Evolutionary conservation across 2,797 vertebrate genomes (phyloP).

Genomic region (Pseudochromis fuscus): DNA sequence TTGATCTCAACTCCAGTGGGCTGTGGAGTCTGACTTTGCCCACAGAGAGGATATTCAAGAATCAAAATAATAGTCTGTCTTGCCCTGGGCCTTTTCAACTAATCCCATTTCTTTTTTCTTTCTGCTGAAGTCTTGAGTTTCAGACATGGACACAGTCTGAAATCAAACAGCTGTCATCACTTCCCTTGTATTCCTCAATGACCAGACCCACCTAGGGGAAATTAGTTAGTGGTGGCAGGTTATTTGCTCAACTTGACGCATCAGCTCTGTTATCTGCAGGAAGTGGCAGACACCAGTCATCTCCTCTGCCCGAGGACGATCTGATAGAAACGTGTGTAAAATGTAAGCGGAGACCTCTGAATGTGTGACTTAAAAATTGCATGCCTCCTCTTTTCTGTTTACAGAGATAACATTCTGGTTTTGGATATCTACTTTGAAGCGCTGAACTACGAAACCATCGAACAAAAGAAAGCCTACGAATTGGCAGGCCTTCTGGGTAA

Average conservation of each 20-base stretch:
- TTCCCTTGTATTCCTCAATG: constrained; percentile 57
- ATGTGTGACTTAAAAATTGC: constrained; percentile 28
- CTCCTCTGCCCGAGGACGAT: constrained; percentile 30
- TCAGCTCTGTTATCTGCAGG: constrained; percentile 52
- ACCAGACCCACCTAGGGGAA: constrained; percentile 53
- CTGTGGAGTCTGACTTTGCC: constrained; percentile 44
- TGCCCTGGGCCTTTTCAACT: constrained; percentile 50
- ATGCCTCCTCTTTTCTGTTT: constrained; percentile 48
- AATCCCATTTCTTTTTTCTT: constrained; percentile 51
- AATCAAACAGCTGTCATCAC: constrained; percentile 61
- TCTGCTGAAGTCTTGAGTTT: constrained; percentile 46
- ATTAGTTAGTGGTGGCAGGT: constrained; percentile 49
- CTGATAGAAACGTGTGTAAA: constrained; percentile 23
- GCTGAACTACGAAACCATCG: constrained; percentile 98
- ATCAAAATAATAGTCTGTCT: constrained; percentile 49
- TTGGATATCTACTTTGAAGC: constrained; percentile 99
- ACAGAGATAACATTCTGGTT: constrained; percentile 98
- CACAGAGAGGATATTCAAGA: constrained; percentile 60
- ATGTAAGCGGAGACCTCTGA: constrained; percentile 30
- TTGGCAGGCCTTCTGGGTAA: constrained; percentile 97
- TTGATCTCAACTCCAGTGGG: constrained; percentile 57
- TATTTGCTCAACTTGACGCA: constrained; percentile 56
- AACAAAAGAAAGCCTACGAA: constrained; percentile 99
- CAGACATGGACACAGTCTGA: constrained; percentile 31
- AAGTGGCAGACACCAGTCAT: constrained; percentile 37